Evolutionary conservation across 2,113 vertebrate genomes (phyloP).

Genomic region (Cyrtonyx montezumae): DNA sequence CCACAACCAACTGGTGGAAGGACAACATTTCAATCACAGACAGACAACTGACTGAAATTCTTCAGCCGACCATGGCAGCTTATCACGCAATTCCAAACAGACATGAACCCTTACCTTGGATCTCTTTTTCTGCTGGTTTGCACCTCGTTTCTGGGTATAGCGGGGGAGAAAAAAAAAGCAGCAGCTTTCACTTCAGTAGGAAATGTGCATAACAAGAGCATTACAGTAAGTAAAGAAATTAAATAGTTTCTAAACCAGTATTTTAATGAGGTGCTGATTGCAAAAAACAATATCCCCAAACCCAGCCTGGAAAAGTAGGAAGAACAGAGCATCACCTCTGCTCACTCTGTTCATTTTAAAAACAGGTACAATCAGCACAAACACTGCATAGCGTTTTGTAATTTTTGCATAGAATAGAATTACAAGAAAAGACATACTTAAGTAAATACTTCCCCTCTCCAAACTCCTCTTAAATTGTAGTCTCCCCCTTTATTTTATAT

Average conservation of each 20-base stretch:
- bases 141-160: slow-evolving; percentile 75
- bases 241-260: background rate
- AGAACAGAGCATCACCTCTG: background rate
- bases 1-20: background rate
- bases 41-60: background rate
- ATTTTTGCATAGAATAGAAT: slow-evolving; percentile 9
- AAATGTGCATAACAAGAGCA: background rate
- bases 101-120: slow-evolving; percentile 76
- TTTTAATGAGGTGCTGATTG: background rate
- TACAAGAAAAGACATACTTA: slow-evolving; percentile 36
- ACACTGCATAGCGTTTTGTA: background rate
- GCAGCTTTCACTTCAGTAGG: background rate
- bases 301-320: slow-evolving; percentile 3
- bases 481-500: slow-evolving; percentile 23
- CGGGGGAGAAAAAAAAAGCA: slow-evolving; percentile 3
- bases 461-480: slow-evolving; percentile 21
- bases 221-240: background rate
- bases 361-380: background rate
- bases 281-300: slow-evolving; percentile 16
- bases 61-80: background rate
- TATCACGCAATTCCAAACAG: background rate
- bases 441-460: slow-evolving; percentile 9
- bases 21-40: background rate
- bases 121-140: slow-evolving; percentile 83
- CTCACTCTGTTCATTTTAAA: background rate